A percentile compares a stretch with the other conserved stretches of the same genome.
phyloP scores from a whole-genome alignment of 2,888 invertebrate species.

The Caenorhabditis sp. region DNA sequence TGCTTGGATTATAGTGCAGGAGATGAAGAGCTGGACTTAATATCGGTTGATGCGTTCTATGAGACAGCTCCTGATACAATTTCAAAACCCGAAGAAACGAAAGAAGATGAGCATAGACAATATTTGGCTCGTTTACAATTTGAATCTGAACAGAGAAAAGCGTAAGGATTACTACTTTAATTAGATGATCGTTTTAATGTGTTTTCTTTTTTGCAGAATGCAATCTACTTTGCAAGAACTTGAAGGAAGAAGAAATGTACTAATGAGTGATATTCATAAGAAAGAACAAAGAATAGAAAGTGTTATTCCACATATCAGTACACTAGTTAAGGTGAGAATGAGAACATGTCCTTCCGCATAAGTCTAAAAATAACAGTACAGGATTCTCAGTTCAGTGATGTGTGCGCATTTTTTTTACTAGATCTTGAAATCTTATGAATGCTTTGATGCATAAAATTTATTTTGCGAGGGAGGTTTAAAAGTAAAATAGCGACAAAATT shows the following conservation, averaged over 20 bases:
- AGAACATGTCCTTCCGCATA: too few relatives aligned
- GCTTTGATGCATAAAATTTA: too few relatives aligned
- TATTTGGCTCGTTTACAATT: constrained; percentile 55
- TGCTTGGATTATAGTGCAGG: constrained; percentile 60
- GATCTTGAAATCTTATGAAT: too few relatives aligned
- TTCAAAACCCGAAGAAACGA: constrained; percentile 39
- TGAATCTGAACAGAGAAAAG: constrained; percentile 55
- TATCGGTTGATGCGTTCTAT: constrained; percentile 58
- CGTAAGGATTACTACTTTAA: constrained; percentile 15
- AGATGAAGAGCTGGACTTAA: constrained; percentile 55
- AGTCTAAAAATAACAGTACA: too few relatives aligned
- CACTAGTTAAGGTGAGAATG: constrained; percentile 25
- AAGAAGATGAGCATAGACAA: constrained; percentile 52
- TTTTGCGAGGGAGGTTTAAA: too few relatives aligned
- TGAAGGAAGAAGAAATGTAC: constrained; percentile 57
- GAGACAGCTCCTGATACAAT: constrained; percentile 39
- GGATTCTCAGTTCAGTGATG: too few relatives aligned
- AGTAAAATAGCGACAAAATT: too few relatives aligned
- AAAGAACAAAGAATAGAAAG: constrained; percentile 56
- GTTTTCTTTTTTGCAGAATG: constrained; percentile 37
- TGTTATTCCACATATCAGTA: constrained; percentile 43
- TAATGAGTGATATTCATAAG: constrained; percentile 57
- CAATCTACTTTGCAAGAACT: constrained; percentile 49
- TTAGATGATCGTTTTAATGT: too few relatives aligned
- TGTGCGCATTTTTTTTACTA: too few relatives aligned